Base-by-base conservation (phyloP, 2,113 vertebrate genomes). In the Peromyscus leucopus region DNA sequence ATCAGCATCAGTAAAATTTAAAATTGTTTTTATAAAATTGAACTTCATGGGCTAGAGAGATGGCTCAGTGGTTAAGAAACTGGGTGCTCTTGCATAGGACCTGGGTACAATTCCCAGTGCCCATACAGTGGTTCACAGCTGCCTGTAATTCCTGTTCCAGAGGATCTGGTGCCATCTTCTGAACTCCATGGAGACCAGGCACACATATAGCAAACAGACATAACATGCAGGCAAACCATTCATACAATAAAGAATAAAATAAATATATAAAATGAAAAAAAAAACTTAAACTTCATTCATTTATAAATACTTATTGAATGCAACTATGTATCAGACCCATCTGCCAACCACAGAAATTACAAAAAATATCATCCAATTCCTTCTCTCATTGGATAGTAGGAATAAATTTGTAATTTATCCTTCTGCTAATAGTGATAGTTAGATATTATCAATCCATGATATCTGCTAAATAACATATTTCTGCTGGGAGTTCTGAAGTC, bases 1-100 rank as follows among this genome's bases (percentile, higher is more conserved):
- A 3, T 76, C 79, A n/a, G 31, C n/a, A 89, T 48, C 51, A 71
- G 85, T 93, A 87, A 88, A n/a, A 79, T 61, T 89, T 97, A 79
- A 87, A 92, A 19, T 93, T 63, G 65, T 80, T 93, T 80, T 76
- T 71, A 65, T 94, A 65, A 26, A 42, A 10, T 13, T 82, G 55
- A 59, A 59, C 33, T 59, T 59, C 36, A 59, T 11, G 51, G 24
- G n/a, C 57, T 42, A 13, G 12, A 31, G 59, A 42, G n/a, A 63
- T 84, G 24, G 13, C 39, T 42, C 59, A 65, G 13, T 85, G n/a
- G n/a, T 65, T 85, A 85, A 65, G 59, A 42, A 26, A 65, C 59
- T 85, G 59, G 39, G 22, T 65, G 7, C 4, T 83, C 36, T 61
- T 65, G 24, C 26, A 85, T 9, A 67, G 16, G 26, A 33, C 28